Conservation (phyloP, 2,888 invertebrate species). For the Dexiosoma caninum region DNA sequence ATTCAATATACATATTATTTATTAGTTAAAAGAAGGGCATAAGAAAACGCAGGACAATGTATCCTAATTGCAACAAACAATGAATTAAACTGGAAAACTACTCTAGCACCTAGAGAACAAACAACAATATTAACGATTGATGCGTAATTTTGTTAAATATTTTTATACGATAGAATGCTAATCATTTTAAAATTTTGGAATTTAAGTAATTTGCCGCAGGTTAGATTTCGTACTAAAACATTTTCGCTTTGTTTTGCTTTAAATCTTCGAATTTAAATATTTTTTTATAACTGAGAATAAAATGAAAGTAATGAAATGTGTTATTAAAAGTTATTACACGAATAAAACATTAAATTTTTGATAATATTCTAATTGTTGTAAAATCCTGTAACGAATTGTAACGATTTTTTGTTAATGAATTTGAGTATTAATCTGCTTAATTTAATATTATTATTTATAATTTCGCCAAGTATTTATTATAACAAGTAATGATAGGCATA, state of each 20-base stretch:
- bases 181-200: conserved; percentile 7
- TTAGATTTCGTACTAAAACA: not conserved
- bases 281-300: not conserved
- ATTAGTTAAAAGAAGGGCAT: conserved; percentile 14
- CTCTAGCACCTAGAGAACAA: not conserved
- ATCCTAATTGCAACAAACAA: conserved; percentile 11
- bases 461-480: not conserved
- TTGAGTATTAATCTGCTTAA: conserved; percentile 47
- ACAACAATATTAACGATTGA: not conserved
- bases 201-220: not conserved
- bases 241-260: conserved; percentile 5
- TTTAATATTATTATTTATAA: conserved; percentile 6
- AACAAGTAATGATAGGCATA: too few relatives aligned
- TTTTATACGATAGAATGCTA: conserved; percentile 5
- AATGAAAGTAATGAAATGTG: not conserved
- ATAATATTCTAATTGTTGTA: not conserved
- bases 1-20: conserved; percentile 16
- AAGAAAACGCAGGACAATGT: not conserved
- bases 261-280: not conserved
- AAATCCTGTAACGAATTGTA: not conserved
- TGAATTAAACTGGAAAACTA: conserved; percentile 18
- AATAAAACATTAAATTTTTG: not conserved
- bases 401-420: conserved; percentile 14
- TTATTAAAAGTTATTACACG: not conserved
- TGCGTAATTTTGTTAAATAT: conserved; percentile 17